Percentiles rank a stretch among this genome's conserved stretches.
These are phyloP conservation scores for Orius insidiosus DNA, from an alignment of 1,140 invertebrate genomes.

Conservation along the genomic window DNA sequence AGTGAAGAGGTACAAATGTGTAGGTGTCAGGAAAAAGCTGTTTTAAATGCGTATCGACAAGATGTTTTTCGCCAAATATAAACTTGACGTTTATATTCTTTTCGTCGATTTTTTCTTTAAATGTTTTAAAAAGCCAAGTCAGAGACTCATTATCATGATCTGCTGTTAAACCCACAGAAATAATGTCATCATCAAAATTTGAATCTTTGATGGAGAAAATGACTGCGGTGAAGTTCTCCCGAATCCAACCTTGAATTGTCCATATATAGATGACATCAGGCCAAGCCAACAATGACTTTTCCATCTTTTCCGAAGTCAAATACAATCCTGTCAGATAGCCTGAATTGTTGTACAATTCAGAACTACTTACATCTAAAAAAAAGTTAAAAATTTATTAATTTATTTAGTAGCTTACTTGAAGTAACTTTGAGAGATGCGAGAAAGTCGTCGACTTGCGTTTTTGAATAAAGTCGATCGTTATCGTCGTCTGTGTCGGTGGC, in stretches of 20 bases:
- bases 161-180: background rate
- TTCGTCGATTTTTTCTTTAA: constrained; percentile 1
- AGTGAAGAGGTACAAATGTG: background rate
- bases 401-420: too few relatives aligned
- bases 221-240: constrained; percentile 1
- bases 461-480: too few relatives aligned
- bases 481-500: too few relatives aligned
- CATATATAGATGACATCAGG: constrained; percentile 1
- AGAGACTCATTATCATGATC: constrained; percentile 6
- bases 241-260: constrained; percentile 2
- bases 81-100: background rate
- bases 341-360: constrained; percentile 1
- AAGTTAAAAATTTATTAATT: background rate
- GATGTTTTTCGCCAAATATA: constrained; percentile 2
- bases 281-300: constrained; percentile 4
- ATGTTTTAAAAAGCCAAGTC: constrained; percentile 2
- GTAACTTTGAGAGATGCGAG: too few relatives aligned
- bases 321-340: background rate
- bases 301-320: constrained; percentile 3
- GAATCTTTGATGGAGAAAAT: constrained; percentile 4
- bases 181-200: background rate
- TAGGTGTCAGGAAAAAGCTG: constrained; percentile 1
- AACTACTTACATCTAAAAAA: background rate
- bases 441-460: too few relatives aligned
- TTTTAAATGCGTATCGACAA: background rate